phyloP scores from a whole-genome alignment of 2,113 vertebrate species.

The Archocentrus centrarchus region DNA sequence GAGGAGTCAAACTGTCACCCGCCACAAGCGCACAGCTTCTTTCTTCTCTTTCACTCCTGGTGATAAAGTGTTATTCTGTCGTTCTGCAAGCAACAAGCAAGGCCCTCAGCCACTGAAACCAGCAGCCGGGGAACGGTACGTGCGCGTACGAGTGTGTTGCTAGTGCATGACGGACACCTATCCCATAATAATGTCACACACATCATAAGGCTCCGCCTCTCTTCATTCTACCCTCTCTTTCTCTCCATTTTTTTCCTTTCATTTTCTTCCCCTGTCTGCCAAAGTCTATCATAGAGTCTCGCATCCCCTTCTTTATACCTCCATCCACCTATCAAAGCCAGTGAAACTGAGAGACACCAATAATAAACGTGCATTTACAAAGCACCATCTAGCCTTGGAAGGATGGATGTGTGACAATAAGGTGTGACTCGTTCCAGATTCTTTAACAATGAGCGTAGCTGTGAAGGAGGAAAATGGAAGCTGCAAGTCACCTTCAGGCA shows the following conservation, averaged over 20 bases:
- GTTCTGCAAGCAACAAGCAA: constrained; percentile 52
- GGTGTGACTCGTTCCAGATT: constrained; percentile 53
- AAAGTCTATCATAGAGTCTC: constrained; percentile 22
- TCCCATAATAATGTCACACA: constrained; percentile 76
- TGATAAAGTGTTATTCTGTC: constrained; percentile 65
- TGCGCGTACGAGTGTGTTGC: constrained; percentile 36
- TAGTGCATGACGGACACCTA: constrained; percentile 76
- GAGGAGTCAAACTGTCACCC: constrained; percentile 64
- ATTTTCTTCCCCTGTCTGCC: constrained; percentile 12
- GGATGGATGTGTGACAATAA: constrained; percentile 50
- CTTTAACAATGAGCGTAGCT: constrained; percentile 51
- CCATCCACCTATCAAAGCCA: not conserved
- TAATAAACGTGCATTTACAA: constrained; percentile 24
- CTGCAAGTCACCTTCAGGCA: constrained; percentile 64
- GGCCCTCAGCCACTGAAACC: constrained; percentile 41
- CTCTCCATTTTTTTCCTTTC: constrained; percentile 20
- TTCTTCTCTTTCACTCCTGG: constrained; percentile 52
- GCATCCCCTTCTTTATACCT: not conserved
- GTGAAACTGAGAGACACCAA: not conserved
- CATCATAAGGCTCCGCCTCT: constrained; percentile 48
- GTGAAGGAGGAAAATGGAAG: constrained; percentile 51
- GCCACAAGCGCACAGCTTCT: constrained; percentile 34
- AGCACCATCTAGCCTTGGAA: constrained; percentile 31
- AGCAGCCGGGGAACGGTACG: constrained; percentile 20
- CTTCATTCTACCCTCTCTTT: not conserved